phyloP scores from a whole-genome alignment of 2,797 vertebrate species.

The Platyrinchus mystaceus region DNA sequence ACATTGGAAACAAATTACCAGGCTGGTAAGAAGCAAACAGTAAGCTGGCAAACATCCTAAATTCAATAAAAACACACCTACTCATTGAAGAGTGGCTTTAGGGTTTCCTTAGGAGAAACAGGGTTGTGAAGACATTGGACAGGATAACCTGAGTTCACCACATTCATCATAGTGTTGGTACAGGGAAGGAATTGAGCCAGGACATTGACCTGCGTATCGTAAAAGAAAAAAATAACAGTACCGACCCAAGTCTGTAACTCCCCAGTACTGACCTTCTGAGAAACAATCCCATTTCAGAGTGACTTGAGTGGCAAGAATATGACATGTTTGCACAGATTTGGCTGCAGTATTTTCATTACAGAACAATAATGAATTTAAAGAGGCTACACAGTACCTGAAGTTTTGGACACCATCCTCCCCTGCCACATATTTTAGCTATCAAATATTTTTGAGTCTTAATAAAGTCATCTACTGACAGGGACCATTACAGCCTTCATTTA shows the following conservation, averaged over 20 bases:
- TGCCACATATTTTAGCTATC: neutral
- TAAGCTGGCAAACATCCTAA: neutral
- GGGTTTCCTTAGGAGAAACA: neutral
- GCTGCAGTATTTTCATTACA: neutral
- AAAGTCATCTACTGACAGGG: neutral
- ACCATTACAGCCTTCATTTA: neutral
- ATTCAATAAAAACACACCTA: neutral
- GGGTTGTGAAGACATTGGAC: neutral
- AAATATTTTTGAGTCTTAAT: neutral
- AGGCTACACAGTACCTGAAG: neutral
- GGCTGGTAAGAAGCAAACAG: neutral
- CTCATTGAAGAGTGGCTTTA: neutral
- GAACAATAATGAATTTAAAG: neutral
- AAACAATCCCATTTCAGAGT: neutral
- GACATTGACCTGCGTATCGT: neutral
- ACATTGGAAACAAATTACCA: neutral
- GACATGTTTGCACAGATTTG: neutral
- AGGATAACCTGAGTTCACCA: neutral
- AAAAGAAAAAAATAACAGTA: neutral
- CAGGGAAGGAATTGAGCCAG: neutral
- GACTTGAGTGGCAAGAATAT: neutral
- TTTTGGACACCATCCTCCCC: neutral
- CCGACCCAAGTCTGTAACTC: neutral
- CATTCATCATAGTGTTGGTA: neutral
- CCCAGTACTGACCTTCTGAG: neutral